phyloP scores from a whole-genome alignment of 92 coral and sea anemone genomes.

The Zoanthus sociatus region DNA sequence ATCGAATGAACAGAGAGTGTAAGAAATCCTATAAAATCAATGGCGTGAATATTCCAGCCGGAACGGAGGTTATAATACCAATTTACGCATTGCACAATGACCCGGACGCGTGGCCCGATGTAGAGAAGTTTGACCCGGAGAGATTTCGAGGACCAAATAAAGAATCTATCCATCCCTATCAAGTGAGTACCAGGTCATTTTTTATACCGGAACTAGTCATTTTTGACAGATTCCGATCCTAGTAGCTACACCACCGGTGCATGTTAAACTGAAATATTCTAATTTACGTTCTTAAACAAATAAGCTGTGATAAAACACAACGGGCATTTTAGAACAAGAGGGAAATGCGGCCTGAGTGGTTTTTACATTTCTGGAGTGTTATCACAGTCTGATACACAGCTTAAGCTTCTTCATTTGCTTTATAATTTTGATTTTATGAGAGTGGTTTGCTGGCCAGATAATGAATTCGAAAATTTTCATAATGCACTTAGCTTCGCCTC shows the following conservation, averaged over 20 bases:
- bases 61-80: conserved; percentile 64
- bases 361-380: no score
- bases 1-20: conserved; percentile 56
- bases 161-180: conserved; percentile 6
- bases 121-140: conserved; percentile 77
- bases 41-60: conserved; percentile 67
- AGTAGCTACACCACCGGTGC: no score
- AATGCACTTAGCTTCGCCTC: background rate
- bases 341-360: no score
- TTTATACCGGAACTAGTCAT: no score
- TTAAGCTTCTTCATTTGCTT: no score
- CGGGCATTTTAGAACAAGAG: no score
- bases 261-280: no score
- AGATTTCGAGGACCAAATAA: conserved; percentile 53
- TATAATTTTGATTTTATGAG: background rate
- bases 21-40: conserved; percentile 55
- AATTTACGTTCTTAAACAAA: no score
- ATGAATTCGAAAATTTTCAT: no score
- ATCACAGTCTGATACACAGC: background rate
- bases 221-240: no score
- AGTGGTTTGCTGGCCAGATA: background rate
- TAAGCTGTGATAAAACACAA: no score
- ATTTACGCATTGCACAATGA: conserved; percentile 70
- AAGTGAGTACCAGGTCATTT: background rate
- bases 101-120: conserved; percentile 78